Percentiles rank a stretch among this genome's conserved stretches.
Evolutionary conservation across 1,140 invertebrate species (phyloP).

Genomic region (Euschistus heros): DNA sequence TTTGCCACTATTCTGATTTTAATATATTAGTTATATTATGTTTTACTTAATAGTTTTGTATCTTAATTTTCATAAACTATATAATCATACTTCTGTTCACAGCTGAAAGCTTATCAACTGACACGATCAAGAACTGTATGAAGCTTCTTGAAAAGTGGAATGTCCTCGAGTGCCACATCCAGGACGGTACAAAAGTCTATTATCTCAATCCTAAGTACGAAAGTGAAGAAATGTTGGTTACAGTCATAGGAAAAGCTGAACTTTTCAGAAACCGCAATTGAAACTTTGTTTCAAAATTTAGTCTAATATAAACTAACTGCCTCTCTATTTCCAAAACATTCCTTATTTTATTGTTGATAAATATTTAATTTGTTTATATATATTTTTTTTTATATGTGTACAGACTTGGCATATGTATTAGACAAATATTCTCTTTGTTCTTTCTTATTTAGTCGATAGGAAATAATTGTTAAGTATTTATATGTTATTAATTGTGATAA

Average conservation of each 20-base stretch:
- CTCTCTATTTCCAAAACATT: no score
- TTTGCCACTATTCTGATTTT: no score
- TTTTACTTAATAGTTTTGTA: not conserved
- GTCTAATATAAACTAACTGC: no score
- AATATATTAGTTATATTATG: not conserved
- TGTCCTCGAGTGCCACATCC: conserved; percentile 56
- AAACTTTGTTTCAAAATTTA: no score
- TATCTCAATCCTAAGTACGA: conserved; percentile 41
- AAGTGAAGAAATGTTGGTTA: conserved; percentile 32
- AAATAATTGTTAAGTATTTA: no score
- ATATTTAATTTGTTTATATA: no score
- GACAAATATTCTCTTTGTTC: no score
- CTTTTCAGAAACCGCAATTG: conserved; percentile 10
- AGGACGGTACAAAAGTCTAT: conserved; percentile 44
- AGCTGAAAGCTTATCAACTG: conserved; percentile 73
- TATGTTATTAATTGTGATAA: no score
- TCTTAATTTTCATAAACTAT: not conserved
- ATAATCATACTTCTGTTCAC: conserved; percentile 33
- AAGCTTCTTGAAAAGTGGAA: conserved; percentile 66
- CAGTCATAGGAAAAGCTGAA: conserved; percentile 15
- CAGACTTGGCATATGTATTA: no score
- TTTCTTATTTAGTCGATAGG: no score
- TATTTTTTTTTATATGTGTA: no score
- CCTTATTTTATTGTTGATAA: no score
- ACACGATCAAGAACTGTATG: conserved; percentile 69